Percentiles rank a stretch among this genome's conserved stretches.
Conservation (phyloP, 2,888 invertebrate species). For the Cataglyphis rosenhaueri region DNA sequence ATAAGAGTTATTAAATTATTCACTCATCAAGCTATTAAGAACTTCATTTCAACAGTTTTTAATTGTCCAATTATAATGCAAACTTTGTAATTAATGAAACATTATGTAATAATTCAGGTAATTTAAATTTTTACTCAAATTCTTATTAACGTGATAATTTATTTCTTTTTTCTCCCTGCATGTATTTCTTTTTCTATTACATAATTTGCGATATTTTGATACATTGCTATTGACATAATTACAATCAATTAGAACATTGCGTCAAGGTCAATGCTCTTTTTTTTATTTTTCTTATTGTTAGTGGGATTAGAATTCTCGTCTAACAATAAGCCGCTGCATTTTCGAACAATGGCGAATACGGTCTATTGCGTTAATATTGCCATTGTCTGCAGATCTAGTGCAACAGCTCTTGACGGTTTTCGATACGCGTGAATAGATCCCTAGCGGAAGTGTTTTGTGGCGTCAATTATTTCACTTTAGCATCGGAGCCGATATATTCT, state of each 20-base stretch:
- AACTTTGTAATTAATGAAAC: neutral
- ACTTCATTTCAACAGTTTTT: neutral
- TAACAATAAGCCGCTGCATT: conserved; percentile 47
- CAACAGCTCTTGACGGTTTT: conserved; percentile 67
- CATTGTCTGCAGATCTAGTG: conserved; percentile 68
- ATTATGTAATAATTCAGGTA: neutral
- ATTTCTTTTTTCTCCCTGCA: neutral
- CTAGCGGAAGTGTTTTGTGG: conserved; percentile 74
- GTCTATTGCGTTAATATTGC: conserved; percentile 73
- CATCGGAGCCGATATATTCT: conserved; percentile 45
- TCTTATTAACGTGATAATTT: neutral
- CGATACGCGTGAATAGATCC: conserved; percentile 70
- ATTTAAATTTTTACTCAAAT: conserved; percentile 16
- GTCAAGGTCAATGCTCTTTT: neutral
- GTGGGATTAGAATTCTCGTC: conserved; percentile 9
- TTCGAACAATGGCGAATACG: conserved; percentile 65
- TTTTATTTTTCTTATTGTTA: neutral
- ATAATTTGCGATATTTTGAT: neutral
- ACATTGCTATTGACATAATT: neutral
- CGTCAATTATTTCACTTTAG: conserved; percentile 71
- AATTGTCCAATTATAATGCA: conserved; percentile 27
- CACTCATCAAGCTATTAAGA: neutral
- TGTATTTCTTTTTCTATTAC: neutral
- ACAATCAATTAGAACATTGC: neutral
- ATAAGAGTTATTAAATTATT: conserved; percentile 7